Evolutionary conservation across 1,140 invertebrate species (phyloP).

Genomic region (Megathymus violae): DNA sequence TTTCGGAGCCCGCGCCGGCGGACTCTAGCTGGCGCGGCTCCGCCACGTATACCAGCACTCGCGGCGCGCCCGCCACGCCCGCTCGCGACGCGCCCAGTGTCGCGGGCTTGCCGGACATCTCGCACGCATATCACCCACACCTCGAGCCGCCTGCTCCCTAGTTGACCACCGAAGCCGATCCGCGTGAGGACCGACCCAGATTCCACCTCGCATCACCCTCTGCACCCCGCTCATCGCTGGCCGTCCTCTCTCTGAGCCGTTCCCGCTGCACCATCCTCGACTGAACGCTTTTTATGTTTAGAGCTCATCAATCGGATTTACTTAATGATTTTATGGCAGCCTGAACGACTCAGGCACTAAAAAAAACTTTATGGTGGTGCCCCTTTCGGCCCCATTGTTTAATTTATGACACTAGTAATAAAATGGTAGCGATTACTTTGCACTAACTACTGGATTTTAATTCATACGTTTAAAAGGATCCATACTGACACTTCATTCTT

Average conservation of each 20-base stretch:
- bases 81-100: slow-evolving; percentile 76
- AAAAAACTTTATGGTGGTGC: slow-evolving; percentile 80
- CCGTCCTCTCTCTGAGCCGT: slow-evolving; percentile 49
- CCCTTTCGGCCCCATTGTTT: slow-evolving; percentile 76
- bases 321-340: slow-evolving; percentile 66
- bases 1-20: slow-evolving; percentile 62
- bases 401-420: slow-evolving; percentile 50
- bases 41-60: slow-evolving; percentile 78
- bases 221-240: slow-evolving; percentile 65
- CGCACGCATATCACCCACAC: slow-evolving; percentile 74
- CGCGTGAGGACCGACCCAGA: slow-evolving; percentile 48
- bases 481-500: slow-evolving; percentile 73
- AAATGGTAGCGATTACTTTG: slow-evolving; percentile 57
- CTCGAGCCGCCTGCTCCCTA: slow-evolving; percentile 66
- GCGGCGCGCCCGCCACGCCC: slow-evolving; percentile 73
- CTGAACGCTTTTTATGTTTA: slow-evolving; percentile 55
- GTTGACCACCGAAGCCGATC: slow-evolving; percentile 60
- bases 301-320: slow-evolving; percentile 61
- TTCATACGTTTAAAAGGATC: slow-evolving; percentile 53
- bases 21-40: slow-evolving; percentile 77
- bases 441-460: slow-evolving; percentile 52
- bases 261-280: slow-evolving; percentile 70
- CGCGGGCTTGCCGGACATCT: slow-evolving; percentile 79
- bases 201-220: slow-evolving; percentile 68
- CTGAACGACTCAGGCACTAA: slow-evolving; percentile 49